Base-by-base conservation (phyloP, 2,888 invertebrate genomes). In the Empis livida region DNA sequence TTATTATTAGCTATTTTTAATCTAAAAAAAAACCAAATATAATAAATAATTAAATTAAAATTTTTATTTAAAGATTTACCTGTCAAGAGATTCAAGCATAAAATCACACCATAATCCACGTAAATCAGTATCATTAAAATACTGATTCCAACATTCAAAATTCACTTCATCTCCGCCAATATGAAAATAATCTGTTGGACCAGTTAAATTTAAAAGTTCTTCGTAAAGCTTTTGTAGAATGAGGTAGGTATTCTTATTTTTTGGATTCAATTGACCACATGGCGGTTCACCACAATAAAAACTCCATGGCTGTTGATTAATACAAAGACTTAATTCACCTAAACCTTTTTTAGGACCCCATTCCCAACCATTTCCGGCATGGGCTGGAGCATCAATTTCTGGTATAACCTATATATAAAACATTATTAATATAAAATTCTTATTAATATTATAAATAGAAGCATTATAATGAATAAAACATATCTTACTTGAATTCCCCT, bases 341-440 rank as follows among this genome's bases (percentile, higher is more conserved):
- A 85, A 70, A 0, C 86, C 84, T 47, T 80, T 79, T 46, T 77
- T 72, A 1, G 81, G 78, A 15, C 86, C 87, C 86, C 86, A 88
- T 53, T 80, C 79, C 88, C 88, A 90, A 1, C 89, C 89, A 55
- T 85, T 83, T 4, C 89, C 88, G 3, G 86, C 86, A 66, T 92
- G 91, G 5, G 89, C 90, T 1, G 94, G 94, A 11, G 89, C 84
- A 68, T 93, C 93, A 47, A 93, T 81, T 70, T 95, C 95, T 1
- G 93, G 78, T 45, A 95, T 68, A 11, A 93, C 82, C 50, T 90
- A 73, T 44, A 89, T n/a, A n/a, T n/a, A 42, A 31, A 44, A 39
- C 17, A 42, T 23, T 14, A 42, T 20, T 30, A 6, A 30, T 3
- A 13, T 2, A 42, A 11, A 14, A 11, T 5, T 15, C 1, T 27